Base-by-base conservation (phyloP, 2,888 invertebrate genomes). In the Cremastinae sp. region DNA sequence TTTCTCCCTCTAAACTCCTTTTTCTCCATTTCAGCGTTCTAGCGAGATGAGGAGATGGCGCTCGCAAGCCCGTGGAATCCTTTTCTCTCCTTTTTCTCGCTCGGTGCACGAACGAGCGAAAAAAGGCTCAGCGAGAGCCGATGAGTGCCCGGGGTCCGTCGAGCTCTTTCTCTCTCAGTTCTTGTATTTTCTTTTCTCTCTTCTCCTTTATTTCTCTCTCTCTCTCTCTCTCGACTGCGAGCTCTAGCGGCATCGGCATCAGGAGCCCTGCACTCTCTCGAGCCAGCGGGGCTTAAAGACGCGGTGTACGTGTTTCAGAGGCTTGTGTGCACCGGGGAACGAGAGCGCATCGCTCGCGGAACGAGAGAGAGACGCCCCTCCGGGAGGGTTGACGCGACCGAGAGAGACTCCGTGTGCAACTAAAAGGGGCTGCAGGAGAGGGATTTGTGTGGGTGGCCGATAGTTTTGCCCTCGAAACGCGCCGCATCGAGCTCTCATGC, bases 361-460 rank as follows among this genome's bases (percentile, higher is more conserved):
- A 64, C 9, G 76, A 78, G 68, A 68, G 38, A 49, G 75, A 61
- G 74, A 62, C n/a, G 41, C 45, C 58, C 49, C 69, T 51, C 12
- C 69, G 58, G 54, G 61, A 36, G 38, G 47, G 65, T 51, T 59
- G 45, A 47, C 34, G 56, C 69, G 68, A 53, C 73, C 34, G 77
- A 61, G 71, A 64, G 75, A 47, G 66, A 34, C 22, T 62, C 66
- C 36, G 66, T 59, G 56, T 43, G 51, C 56, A 49, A 43, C 36
- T 43, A 62, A 70, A 51, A 73, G 62, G 56, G 69, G 59, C 69
- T 74, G 68, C 77, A n/a, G n/a, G 56, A 75, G 71, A 76, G 78
- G 62, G 49, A 69, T 58, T 28, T 70, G 87, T 86, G 87, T 88
- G 88, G 89, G 89, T 88, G 89, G 88, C 84, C 89, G 86, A 89